Evolutionary conservation across 1,140 invertebrate species (phyloP), one percentile per base, ranked within the genome.

Genomic region (Theocolax elegans): DNA sequence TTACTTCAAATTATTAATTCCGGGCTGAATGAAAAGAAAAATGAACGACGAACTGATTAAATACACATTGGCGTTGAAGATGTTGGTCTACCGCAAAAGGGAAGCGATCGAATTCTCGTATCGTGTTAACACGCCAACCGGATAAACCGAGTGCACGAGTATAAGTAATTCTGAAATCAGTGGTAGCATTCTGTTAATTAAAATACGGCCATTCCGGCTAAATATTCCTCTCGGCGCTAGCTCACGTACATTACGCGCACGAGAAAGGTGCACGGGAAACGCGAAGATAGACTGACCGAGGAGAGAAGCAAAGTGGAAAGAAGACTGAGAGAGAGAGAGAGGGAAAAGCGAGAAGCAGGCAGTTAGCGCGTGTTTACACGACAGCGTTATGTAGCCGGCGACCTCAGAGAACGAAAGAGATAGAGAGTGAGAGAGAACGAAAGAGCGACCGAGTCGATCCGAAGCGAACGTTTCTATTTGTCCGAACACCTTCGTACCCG

Each of bases 351-450:
- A 56, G 51, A 69, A 68, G 71, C 73, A 81, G 82, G 81, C 79
- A 85, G 82, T 83, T 85, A 84, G 82, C 80, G 81, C 83, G 82
- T 85, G 83, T 85, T 85, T 85, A 84, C 83, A 85, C 82, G 83
- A 84, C 80, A 82, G 76, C 78, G 80, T 81, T 83, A 84, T 84
- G 83, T 79, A 79, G 80, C 59, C 80, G 77, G 75, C 77, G 79
- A 83, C 81, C 80, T 80, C 75, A 77, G 75, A 73, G 58, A 56
- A 67, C 48, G 65, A 44, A 40, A 35, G 51, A 35, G 17, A 35
- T 49, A 12, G 19, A 56, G 17, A 21, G 53, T 19, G 29, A 54
- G 25, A 29, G 25, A 53, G 25, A 54, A 17, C 13, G 49, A 29
- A 58, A 68, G 64, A 56, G 72, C 49, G 68, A 53, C 31, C 25